These are phyloP conservation scores for Andricus grossulariae DNA, from an alignment of 1,140 invertebrate species.

Conservation along the genomic window DNA sequence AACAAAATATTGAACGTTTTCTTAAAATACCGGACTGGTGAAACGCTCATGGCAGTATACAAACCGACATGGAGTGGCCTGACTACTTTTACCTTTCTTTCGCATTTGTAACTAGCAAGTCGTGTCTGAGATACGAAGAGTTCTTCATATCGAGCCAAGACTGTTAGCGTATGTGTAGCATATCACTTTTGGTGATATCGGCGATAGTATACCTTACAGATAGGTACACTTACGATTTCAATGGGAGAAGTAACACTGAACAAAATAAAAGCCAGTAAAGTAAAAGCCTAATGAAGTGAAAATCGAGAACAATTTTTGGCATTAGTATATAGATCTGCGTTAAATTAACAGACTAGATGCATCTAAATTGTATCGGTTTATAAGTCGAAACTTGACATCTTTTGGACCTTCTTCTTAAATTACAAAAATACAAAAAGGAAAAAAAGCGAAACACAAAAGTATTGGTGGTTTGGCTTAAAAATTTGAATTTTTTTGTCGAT, in stretches of 20 bases:
- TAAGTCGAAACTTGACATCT: slow-evolving; percentile 54
- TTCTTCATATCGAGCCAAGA: slow-evolving; percentile 65
- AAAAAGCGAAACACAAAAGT: slow-evolving; percentile 67
- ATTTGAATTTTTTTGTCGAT: slow-evolving; percentile 29
- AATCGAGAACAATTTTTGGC: not conserved
- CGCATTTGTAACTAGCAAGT: slow-evolving; percentile 58
- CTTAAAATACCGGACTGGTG: slow-evolving; percentile 47
- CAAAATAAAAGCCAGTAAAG: slow-evolving; percentile 42
- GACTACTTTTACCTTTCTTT: slow-evolving; percentile 54
- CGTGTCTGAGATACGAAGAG: slow-evolving; percentile 60
- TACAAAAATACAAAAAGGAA: slow-evolving; percentile 52
- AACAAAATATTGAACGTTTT: slow-evolving; percentile 60
- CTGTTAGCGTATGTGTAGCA: slow-evolving; percentile 50
- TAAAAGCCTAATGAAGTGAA: slow-evolving; percentile 24
- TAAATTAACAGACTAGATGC: slow-evolving; percentile 51
- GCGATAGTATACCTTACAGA: slow-evolving; percentile 49
- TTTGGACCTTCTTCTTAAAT: slow-evolving; percentile 54
- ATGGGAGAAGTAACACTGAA: slow-evolving; percentile 38
- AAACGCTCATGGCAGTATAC: slow-evolving; percentile 53
- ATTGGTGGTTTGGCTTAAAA: slow-evolving; percentile 65
- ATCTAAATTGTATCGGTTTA: slow-evolving; percentile 60
- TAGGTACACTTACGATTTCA: slow-evolving; percentile 49
- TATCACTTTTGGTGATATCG: slow-evolving; percentile 50
- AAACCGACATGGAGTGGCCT: slow-evolving; percentile 42
- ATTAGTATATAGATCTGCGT: not conserved